Base-by-base conservation (phyloP, 2,888 invertebrate genomes). In the Scaptomyza polygonia region DNA sequence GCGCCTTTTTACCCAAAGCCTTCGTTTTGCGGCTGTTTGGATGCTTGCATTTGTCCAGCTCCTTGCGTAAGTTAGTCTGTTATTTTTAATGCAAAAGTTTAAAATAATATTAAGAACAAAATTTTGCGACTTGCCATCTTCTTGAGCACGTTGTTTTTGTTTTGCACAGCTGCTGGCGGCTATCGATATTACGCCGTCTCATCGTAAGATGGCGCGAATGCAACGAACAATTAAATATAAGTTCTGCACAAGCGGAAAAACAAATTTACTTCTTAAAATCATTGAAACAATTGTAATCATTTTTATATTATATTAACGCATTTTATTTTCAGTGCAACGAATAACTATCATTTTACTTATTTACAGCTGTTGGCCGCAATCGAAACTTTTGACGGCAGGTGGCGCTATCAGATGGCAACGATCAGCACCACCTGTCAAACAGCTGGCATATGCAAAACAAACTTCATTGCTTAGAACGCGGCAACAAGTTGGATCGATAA, bases 21-120 rank as follows among this genome's bases (percentile, higher is more conserved):
- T 94, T 93, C 0, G 96, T 96, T 92, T 96, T 96, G 73, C 97
- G 93, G 83, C 97, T 97, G 90, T 97, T 96, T 0, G 97, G 97
- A 92, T 97, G 97, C 87, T 95, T 95, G 55, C 94, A 93, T 90
- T 94, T 94, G 29, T 91, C 90, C n/a, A 93, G 72, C 66, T 93
- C 92, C 76, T 93, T 93, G 18, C 90, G 90, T 14, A 93, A 70
- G 79, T 93, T 93, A 0, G 92, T 91, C 93, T 93, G 53, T 0
- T 42, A 47, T 21, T 29, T 7, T 1, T 12, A 16, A 47, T 7
- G 1, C 11, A 43, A 27, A 27, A 44, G 3, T 30, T 11, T 25
- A 7, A 14, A 11, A 14, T 9, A 44, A 27, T 40, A 25, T 29
- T 2, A 9, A 9, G 1, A 9, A 12, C 3, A 25, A 14, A 53